Conservation (phyloP, 2,797 vertebrate species). For the Macroramphosus scolopax region DNA sequence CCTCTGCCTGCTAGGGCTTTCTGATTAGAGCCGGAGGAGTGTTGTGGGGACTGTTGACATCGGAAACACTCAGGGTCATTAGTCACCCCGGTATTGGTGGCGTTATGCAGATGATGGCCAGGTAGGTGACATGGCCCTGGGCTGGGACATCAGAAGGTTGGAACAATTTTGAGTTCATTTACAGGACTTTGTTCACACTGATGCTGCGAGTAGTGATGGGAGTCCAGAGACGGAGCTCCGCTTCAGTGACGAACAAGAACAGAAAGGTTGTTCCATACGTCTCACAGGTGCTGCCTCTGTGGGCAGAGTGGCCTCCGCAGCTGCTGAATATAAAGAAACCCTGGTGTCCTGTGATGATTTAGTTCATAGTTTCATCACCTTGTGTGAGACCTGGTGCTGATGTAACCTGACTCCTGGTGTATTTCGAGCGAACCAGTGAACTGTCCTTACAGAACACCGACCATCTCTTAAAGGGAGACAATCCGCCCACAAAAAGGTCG, state of each 20-base stretch:
- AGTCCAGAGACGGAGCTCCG: constrained; percentile 18
- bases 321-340: constrained; percentile 27
- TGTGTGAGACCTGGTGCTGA: too few relatives aligned
- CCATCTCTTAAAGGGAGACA: too few relatives aligned
- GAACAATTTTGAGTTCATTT: constrained; percentile 60
- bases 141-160: constrained; percentile 56
- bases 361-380: too few relatives aligned
- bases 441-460: too few relatives aligned
- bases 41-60: constrained; percentile 56
- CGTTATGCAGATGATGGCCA: constrained; percentile 57
- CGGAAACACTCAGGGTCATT: constrained; percentile 40
- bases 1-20: constrained; percentile 58
- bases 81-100: constrained; percentile 23
- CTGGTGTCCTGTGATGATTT: constrained; percentile 28
- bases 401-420: too few relatives aligned
- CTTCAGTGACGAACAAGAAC: too few relatives aligned
- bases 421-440: too few relatives aligned
- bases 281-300: constrained; percentile 24
- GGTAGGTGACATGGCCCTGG: constrained; percentile 62
- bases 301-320: too few relatives aligned
- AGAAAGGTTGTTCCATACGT: constrained; percentile 30
- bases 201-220: constrained; percentile 43
- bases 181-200: constrained; percentile 45
- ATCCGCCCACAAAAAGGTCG: too few relatives aligned
- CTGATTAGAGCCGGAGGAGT: constrained; percentile 62